A percentile compares a stretch with the other conserved stretches of the same genome.
These are phyloP conservation scores for Troides oblongomaculatus DNA, from an alignment of 2,888 invertebrate species.

Conservation along the genomic window DNA sequence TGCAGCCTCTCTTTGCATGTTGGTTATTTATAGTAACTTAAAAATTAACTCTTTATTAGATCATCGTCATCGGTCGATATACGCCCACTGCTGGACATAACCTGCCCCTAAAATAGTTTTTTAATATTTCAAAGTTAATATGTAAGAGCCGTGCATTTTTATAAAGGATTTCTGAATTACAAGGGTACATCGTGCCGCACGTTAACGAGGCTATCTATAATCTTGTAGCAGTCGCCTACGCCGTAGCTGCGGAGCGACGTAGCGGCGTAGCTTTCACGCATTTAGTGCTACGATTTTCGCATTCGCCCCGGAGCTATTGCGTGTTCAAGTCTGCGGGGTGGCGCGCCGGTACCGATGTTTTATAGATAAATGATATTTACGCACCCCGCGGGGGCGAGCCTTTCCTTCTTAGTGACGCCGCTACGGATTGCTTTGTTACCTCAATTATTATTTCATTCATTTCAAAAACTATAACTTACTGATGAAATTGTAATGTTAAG, in stretches of 20 bases:
- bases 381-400: constrained; percentile 15
- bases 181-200: neutral
- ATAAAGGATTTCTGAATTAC: constrained; percentile 2
- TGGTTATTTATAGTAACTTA: too few species aligned
- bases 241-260: constrained; percentile 53
- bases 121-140: neutral
- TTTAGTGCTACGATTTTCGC: constrained; percentile 39
- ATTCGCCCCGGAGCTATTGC: constrained; percentile 41
- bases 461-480: neutral
- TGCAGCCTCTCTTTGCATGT: too few species aligned
- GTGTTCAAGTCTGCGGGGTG: constrained; percentile 30
- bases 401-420: constrained; percentile 1
- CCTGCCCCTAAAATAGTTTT: neutral
- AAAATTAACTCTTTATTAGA: too few species aligned
- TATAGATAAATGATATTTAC: constrained; percentile 33
- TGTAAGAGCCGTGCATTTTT: constrained; percentile 21
- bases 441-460: constrained; percentile 1
- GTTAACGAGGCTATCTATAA: constrained; percentile 34
- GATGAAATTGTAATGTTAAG: neutral
- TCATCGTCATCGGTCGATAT: too few species aligned
- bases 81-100: too few species aligned
- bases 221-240: constrained; percentile 55
- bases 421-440: neutral
- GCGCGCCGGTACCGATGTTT: constrained; percentile 32
- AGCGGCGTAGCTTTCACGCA: constrained; percentile 39